phyloP scores from a whole-genome alignment of 2,113 vertebrate genomes.

The Triplophysa dalaica region DNA sequence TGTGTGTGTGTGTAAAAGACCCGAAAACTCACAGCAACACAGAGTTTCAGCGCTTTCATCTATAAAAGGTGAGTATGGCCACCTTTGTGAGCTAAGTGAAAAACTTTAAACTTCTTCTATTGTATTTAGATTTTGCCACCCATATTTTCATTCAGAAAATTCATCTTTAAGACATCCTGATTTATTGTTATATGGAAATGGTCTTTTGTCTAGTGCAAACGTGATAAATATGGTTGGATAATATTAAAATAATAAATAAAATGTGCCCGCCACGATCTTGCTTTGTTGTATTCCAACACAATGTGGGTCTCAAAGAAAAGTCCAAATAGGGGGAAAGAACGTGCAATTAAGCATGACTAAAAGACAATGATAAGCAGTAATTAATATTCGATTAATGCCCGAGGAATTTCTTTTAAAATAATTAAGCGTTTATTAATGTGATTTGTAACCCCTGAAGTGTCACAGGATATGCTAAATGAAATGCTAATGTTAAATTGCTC shows the following conservation, averaged over 20 bases:
- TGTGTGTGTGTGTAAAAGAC: background rate
- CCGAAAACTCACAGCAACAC: background rate
- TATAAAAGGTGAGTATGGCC: constrained; percentile 16
- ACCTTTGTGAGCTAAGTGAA: constrained; percentile 31
- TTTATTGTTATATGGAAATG: constrained; percentile 49
- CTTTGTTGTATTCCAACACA: constrained; percentile 44
- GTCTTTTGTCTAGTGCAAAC: constrained; percentile 42
- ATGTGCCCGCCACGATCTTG: background rate
- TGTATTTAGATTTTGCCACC: constrained; percentile 40
- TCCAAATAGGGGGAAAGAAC: constrained; percentile 58
- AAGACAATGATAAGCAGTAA: constrained; percentile 76
- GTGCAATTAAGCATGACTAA: constrained; percentile 76
- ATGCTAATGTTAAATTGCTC: constrained; percentile 67
- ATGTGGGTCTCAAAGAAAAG: constrained; percentile 48
- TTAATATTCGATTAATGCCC: constrained; percentile 80
- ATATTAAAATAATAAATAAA: constrained; percentile 29
- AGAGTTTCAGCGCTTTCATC: constrained; percentile 3
- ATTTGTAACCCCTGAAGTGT: constrained; percentile 79
- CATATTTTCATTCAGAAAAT: constrained; percentile 29
- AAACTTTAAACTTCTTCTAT: constrained; percentile 40
- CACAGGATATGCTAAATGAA: constrained; percentile 68
- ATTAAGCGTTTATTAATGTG: constrained; percentile 77
- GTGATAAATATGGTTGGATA: constrained; percentile 40
- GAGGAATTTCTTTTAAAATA: constrained; percentile 77
- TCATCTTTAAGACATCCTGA: constrained; percentile 31